These are phyloP conservation scores for Eupithecia tripunctaria DNA, from an alignment of 2,888 invertebrate genomes.

Conservation along the genomic window DNA sequence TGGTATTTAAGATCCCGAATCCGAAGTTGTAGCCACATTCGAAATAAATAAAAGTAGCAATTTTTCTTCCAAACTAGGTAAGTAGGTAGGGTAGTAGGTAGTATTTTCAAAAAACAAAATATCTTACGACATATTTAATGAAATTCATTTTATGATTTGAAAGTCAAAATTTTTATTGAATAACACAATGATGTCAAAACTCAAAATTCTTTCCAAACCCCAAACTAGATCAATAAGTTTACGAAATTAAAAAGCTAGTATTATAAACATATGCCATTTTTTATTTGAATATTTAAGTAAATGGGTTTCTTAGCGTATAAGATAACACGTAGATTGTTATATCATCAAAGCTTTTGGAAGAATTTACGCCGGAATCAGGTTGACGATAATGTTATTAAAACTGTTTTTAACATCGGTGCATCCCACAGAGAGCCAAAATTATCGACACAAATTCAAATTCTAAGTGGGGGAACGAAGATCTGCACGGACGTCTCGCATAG, in stretches of 20 bases:
- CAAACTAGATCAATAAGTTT: slow-evolving; percentile 41
- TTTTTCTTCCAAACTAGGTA: too few relatives aligned
- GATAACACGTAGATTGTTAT: slow-evolving; percentile 12
- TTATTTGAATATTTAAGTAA: slow-evolving; percentile 24
- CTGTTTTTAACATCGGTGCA: neutral
- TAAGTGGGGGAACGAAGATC: too few relatives aligned
- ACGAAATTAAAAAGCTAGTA: slow-evolving; percentile 21
- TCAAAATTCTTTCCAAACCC: slow-evolving; percentile 34
- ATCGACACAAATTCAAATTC: too few relatives aligned
- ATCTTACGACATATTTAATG: slow-evolving; percentile 10
- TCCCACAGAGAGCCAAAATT: too few relatives aligned
- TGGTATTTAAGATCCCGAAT: too few relatives aligned
- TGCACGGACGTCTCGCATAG: too few relatives aligned
- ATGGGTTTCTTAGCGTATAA: slow-evolving; percentile 12
- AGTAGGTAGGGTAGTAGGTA: too few relatives aligned
- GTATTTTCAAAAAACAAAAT: too few relatives aligned
- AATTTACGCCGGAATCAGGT: slow-evolving; percentile 1
- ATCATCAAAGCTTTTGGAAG: slow-evolving; percentile 8
- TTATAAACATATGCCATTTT: slow-evolving; percentile 13
- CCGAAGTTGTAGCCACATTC: too few relatives aligned
- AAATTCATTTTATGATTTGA: slow-evolving; percentile 8
- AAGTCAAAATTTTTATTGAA: slow-evolving; percentile 39
- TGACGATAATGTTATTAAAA: neutral
- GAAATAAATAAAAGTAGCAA: too few relatives aligned
- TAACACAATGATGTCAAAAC: slow-evolving; percentile 28